Base-by-base conservation (phyloP, 2,888 invertebrate genomes). In the Mesodorylaimus sp. region DNA sequence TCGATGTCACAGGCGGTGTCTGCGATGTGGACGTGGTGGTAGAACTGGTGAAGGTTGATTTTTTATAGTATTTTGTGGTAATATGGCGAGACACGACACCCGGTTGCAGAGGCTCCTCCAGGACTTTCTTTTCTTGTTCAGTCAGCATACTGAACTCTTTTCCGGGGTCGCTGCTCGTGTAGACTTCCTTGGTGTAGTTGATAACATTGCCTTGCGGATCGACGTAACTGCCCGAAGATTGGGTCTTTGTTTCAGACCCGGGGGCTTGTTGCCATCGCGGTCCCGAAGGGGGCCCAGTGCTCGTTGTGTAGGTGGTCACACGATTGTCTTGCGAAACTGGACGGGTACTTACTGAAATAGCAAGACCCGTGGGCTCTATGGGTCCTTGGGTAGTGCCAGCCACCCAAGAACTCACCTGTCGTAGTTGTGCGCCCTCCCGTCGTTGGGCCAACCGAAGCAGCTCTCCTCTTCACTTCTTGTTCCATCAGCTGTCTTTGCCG, bases 51-150 rank as follows among this genome's bases (percentile, higher is more conserved):
- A 58, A 58, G 23, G 62, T 62, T 55, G 63, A 62, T 58, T 61
- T 63, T 55, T 62, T 62, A 54, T 62, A 62, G 50, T 63, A 62
- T 53, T 61, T 62, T 32, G 62, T 62, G n/a, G 62, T 61, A 43
- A 60, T 58, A 47, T 61, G 61, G 43, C 60, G 54, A 5, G 59
- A 59, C 45, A 62, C 58, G 47, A 63, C 59, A 50, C 62, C 62
- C 19, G 61, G 61, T 42, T 61, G 59, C 38, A 60, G 45, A 21
- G 58, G 59, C 29, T 59, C 58, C 53, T 62, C 62, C 5, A 60
- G 54, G 19, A 59, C 57, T 23, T 61, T 53, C 43, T 57, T 58
- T 52, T 62, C 62, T 25, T 46, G 32, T 36, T 46, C 21, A 3
- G 60, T 62, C 43, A 62, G 48, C 45, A 62, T 52, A 16, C 59